Conservation (phyloP, 1,140 invertebrate species). For the Drosophila nigromelanica region DNA sequence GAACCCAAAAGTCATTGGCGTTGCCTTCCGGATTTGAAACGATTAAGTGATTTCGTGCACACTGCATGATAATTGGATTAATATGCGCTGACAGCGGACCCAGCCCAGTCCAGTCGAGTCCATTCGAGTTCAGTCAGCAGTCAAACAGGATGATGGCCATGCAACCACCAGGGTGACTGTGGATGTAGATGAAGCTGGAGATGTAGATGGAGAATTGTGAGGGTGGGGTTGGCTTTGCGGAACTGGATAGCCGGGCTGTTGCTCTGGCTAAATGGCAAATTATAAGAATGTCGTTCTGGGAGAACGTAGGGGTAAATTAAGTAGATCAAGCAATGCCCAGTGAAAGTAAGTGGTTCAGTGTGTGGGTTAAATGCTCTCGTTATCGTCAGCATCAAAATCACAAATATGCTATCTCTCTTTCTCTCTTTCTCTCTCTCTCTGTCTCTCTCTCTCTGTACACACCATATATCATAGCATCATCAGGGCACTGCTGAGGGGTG, state of each 20-base stretch:
- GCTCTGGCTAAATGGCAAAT: slow-evolving; percentile 36
- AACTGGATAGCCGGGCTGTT: slow-evolving; percentile 29
- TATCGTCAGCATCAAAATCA: slow-evolving; percentile 56
- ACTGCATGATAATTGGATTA: slow-evolving; percentile 83
- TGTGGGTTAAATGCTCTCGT: slow-evolving; percentile 63
- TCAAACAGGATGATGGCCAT: slow-evolving; percentile 43
- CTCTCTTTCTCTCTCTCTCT: background rate
- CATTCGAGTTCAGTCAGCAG: too few species aligned
- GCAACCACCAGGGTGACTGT: slow-evolving; percentile 45
- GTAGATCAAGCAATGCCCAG: slow-evolving; percentile 29
- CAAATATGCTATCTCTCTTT: background rate
- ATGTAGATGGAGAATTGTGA: background rate
- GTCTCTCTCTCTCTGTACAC: background rate
- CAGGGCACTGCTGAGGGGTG: slow-evolving; percentile 48
- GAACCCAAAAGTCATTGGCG: slow-evolving; percentile 37
- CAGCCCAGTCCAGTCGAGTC: slow-evolving; percentile 34
- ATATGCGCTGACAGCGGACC: slow-evolving; percentile 76
- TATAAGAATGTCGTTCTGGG: slow-evolving; percentile 17
- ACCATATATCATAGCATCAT: slow-evolving; percentile 58
- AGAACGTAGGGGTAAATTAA: slow-evolving; percentile 41
- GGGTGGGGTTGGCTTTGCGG: background rate
- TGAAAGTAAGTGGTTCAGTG: background rate
- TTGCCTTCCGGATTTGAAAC: slow-evolving; percentile 58
- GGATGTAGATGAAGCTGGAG: background rate
- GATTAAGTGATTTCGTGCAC: slow-evolving; percentile 81